Evolutionary conservation across 2,113 vertebrate genomes (phyloP).

Genomic region (Hiodon tergisus): DNA sequence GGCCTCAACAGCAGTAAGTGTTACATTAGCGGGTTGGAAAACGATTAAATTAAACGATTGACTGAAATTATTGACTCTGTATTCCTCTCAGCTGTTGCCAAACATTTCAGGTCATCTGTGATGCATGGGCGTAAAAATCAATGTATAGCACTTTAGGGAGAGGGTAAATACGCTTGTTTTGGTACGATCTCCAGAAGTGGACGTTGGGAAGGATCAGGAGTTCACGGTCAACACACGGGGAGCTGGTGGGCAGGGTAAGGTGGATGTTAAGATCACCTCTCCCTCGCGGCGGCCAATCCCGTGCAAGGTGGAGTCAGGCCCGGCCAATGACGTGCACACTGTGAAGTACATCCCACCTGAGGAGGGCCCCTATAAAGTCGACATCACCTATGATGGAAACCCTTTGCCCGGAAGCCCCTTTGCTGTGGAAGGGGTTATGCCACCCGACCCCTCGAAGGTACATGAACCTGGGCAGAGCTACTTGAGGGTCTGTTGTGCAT

Average conservation of each 20-base stretch:
- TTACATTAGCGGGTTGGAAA: background rate
- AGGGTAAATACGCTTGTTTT: background rate
- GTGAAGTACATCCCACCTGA: conserved; percentile 85
- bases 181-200: conserved; percentile 68
- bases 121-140: background rate
- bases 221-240: conserved; percentile 78
- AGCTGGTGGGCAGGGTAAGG: conserved; percentile 78
- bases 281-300: conserved; percentile 82
- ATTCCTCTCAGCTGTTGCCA: background rate
- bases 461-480: conserved; percentile 14
- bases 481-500: background rate
- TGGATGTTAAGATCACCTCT: conserved; percentile 83
- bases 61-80: background rate
- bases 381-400: conserved; percentile 85
- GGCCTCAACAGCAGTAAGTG: conserved; percentile 82
- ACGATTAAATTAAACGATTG: background rate
- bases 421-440: conserved; percentile 80
- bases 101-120: background rate
- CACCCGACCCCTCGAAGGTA: conserved; percentile 88
- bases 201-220: conserved; percentile 83
- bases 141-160: background rate
- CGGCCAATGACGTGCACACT: conserved; percentile 65
- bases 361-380: conserved; percentile 88
- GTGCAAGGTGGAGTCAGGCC: conserved; percentile 79
- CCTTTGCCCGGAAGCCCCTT: conserved; percentile 88